phyloP scores from a whole-genome alignment of 1,140 invertebrate species.

The Zelostemma sp. region DNA sequence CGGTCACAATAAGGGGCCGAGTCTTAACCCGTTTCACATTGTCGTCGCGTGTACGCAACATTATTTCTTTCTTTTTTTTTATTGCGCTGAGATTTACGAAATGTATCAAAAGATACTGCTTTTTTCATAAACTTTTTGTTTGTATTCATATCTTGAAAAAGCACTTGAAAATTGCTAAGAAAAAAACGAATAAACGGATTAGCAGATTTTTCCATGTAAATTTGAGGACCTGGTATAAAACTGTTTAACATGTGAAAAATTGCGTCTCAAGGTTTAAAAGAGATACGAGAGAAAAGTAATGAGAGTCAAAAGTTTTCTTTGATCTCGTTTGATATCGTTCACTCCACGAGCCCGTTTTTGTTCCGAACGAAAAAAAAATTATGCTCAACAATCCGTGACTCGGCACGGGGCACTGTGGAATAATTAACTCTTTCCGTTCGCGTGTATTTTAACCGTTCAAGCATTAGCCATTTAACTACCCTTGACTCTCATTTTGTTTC shows the following conservation, averaged over 20 bases:
- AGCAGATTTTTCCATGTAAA: too few species aligned
- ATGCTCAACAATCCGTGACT: slow-evolving; percentile 31
- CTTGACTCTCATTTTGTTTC: slow-evolving; percentile 14
- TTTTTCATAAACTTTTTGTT: too few species aligned
- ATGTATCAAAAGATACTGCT: too few species aligned
- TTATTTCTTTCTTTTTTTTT: too few species aligned
- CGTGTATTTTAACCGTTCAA: background rate
- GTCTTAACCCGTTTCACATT: too few species aligned
- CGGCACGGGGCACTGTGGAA: slow-evolving; percentile 9
- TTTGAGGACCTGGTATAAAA: background rate
- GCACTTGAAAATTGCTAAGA: too few species aligned
- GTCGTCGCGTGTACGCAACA: too few species aligned
- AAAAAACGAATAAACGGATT: too few species aligned
- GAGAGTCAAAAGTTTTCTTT: slow-evolving; percentile 26
- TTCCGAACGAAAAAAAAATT: slow-evolving; percentile 27
- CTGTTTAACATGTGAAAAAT: slow-evolving; percentile 15
- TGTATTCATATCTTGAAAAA: too few species aligned
- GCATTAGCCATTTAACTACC: slow-evolving; percentile 5
- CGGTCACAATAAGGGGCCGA: too few species aligned
- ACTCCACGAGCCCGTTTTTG: slow-evolving; percentile 21
- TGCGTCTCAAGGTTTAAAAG: slow-evolving; percentile 14
- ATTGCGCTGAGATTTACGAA: too few species aligned
- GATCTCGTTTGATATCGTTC: slow-evolving; percentile 26
- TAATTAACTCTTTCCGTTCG: slow-evolving; percentile 33
- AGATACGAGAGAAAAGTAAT: slow-evolving; percentile 27